Evolutionary conservation across 1,140 invertebrate species (phyloP), one percentile per base, ranked within the genome.

Genomic region (Platyscapa corneri): DNA sequence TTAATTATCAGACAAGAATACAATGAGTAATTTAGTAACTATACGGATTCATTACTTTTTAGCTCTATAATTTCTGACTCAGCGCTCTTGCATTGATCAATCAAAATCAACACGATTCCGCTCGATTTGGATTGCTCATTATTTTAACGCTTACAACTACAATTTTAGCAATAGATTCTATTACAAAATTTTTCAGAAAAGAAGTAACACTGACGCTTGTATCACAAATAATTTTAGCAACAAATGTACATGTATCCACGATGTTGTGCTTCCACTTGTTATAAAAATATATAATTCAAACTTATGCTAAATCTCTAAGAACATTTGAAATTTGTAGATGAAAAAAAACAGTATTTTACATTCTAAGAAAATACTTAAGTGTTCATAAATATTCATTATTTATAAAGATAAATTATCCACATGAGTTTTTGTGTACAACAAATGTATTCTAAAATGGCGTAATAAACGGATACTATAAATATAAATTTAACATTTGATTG

Each of bases 151-250:
- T 12, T 2, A 37, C 32, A 30, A 37, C 16, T 37, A 30, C n/a
- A 37, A 74, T 82, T 74, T 74, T 74, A 56, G 67, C 23, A 65
- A 67, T 16, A 46, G 30, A 18, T 5, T 27, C 3, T 39, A 49
- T 81, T 81, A n/a, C 78, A 49, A 70, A 67, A 81, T 70, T 67
- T 32, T 1, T 42, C 16, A 60, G 56, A 10, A 60, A 60, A 60
- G 49, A 27, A 60, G 27, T 27, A 60, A 27, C 3, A 60, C 56
- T 60, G 3, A 27, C 0, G 27, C 27, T 60, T 60, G 27, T 60
- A 60, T 60, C 27, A 60, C 27, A 27, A 60, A 27, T 14, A 3
- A 60, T 27, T 27, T 27, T 5, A 3, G 27, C 6, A 10, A 60
- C 3, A 60, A 23, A 27, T 53, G 27, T 27, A 27, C 3, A 10